phyloP scores from a whole-genome alignment of 2,797 vertebrate genomes.

The Urosaurus nigricauda region DNA sequence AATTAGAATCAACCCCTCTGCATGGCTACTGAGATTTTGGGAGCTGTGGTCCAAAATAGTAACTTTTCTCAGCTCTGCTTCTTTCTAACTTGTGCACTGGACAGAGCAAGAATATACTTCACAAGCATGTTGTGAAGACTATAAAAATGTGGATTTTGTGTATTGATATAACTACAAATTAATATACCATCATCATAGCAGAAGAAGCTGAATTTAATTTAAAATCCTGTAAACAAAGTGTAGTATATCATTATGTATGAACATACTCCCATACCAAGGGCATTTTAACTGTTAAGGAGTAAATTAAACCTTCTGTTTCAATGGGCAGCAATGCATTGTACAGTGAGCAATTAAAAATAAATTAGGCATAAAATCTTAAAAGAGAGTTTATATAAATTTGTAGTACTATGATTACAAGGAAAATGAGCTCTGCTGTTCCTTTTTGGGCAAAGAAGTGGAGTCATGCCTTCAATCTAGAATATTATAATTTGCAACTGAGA shows the following conservation, averaged over 20 bases:
- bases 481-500: constrained; percentile 80
- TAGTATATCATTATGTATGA: constrained; percentile 41
- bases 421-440: constrained; percentile 73
- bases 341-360: constrained; percentile 71
- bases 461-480: constrained; percentile 74
- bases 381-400: constrained; percentile 68
- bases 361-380: constrained; percentile 66
- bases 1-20: too few species aligned
- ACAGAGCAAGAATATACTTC: background rate
- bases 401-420: constrained; percentile 75
- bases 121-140: background rate
- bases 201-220: background rate
- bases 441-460: constrained; percentile 74
- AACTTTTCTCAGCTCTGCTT: background rate
- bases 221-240: constrained; percentile 36
- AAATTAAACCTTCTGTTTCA: constrained; percentile 64
- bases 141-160: background rate
- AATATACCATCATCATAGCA: background rate
- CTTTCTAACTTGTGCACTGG: background rate
- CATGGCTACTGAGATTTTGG: too few species aligned
- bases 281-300: constrained; percentile 53
- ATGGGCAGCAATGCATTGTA: constrained; percentile 65
- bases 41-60: too few species aligned
- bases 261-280: constrained; percentile 8
- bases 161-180: background rate